Evolutionary conservation across 2,797 vertebrate genomes (phyloP), one percentile per base, ranked within the genome.

Genomic region (Molossus molossus): DNA sequence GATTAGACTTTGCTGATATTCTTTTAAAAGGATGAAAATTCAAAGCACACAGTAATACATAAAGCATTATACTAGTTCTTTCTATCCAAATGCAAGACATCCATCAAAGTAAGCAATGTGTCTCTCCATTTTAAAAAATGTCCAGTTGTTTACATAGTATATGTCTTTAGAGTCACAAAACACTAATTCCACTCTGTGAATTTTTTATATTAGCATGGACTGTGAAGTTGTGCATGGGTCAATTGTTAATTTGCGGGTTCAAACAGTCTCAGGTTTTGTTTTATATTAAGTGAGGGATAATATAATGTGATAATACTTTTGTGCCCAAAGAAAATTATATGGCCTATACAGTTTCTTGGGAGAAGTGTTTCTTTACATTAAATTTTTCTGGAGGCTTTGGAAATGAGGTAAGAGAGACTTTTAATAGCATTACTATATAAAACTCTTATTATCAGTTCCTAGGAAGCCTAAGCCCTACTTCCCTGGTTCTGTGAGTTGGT

Each of bases 21-120:
- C 82, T 73, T 85, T 13, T 23, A 69, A 50, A 50, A 33, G 80
- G 0, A 58, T 62, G 45, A 45, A 76, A 96, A 97, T 80, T 95
- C 81, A 96, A 97, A 94, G 67, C 17, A 83, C 76, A 73, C 45
- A 58, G 53, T 72, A 94, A 82, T 87, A 70, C 25, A 94, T 91
- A 90, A 90, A 67, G 82, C 58, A 83, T 87, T 69, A 45, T 48
- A 83, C 58, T 73, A 80, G 33, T 76, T 17, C 37, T 79, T 94
- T 94, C 33, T 55, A 94, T 27, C 14, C 50, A 90, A 93, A 80
- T 12, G 50, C 20, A 93, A 94, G 81, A 55, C 55, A 91, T 80
- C 45, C 73, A 85, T 87, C 82, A 96, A 95, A 83, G 64, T 79
- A 94, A 92, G 55, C 79, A 70, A 73, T 73, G 23, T 80, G 18